Base-by-base conservation (phyloP, 2,888 invertebrate species). In the Heteromurus nitidus region DNA sequence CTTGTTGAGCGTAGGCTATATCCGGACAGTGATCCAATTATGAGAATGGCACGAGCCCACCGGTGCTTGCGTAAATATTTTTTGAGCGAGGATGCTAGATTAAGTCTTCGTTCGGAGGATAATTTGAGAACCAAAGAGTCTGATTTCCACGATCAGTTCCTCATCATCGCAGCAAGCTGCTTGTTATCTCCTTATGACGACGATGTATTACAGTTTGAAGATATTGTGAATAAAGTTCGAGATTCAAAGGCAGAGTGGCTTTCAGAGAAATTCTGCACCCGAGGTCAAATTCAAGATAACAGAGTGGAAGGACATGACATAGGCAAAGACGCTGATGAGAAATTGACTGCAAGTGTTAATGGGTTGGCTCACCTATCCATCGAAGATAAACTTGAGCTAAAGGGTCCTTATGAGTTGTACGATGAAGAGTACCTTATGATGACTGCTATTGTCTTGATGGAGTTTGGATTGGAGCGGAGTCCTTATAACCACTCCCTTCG, bases 401-500 rank as follows among this genome's bases (percentile, higher is more conserved):
- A 36, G 22, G 20, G 42, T 20, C 42, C 64, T 22, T 64, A 64
- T 22, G 18, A 22, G 7, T 47, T 64, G n/a, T 1, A 1, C 1
- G 24, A 42, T 64, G 64, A 42, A 3, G 42, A 64, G 20, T 64
- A 64, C 24, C 18, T 95, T 1, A 24, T 72, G 16, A 30, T 22
- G n/a, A 20, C 62, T n/a, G 75, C 70, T 1, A 64, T 75, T 2
- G 22, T 24, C 36, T 89, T 95, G 18, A 90, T 96, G 82, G 95
- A 96, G 88, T 91, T 92, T 88, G 93, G 94, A 36, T 90, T 95
- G 30, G 91, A 92, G 67, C 92, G 93, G 87, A 96, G 96, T 87
- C 95, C 95, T 0, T 93, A 95, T 85, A 97, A 96, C 91, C 96
- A 95, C 89, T 96, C 97, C 88, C 92, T 95, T 16, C 97, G 97